Base-by-base conservation (phyloP, 2,113 vertebrate genomes). In the Lophotis ruficrista region DNA sequence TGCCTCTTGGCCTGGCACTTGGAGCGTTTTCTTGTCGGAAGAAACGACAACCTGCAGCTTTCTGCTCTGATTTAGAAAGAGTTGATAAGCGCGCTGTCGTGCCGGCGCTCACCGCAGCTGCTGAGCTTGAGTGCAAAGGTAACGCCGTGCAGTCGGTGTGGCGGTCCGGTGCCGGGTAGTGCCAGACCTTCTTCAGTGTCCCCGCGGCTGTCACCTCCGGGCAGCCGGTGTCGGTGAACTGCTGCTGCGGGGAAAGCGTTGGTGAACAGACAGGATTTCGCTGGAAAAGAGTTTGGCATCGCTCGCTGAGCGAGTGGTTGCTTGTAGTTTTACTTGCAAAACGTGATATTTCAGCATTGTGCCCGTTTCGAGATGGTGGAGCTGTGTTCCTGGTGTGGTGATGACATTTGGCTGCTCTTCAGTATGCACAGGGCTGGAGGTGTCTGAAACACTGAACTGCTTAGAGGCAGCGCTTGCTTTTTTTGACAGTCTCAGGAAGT, bases 291-390 rank as follows among this genome's bases (percentile, higher is more conserved):
- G 66, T 71, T 75, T 10, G 47, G 24, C 41, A 5, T 48, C 19
- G 0, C 25, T 60, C 9, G 1, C 23, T 3, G 4, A 38, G 14
- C 7, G 45, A 22, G 15, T 2, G 51, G 3, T 28, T 37, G 18
- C 24, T 47, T 4, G 7, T 50, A 48, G 27, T 54, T 87, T 51
- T 43, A 8, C 27, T n/a, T n/a, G 56, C 21, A 15, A 19, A 43
- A 38, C 16, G 8, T 2, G 30, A 0, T 31, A 0, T 21, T 72
- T 53, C 10, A 1, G 51, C 24, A 5, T 20, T 25, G n/a, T 16
- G 77, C 12, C 51, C 2, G 0, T 41, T 53, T 14, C 2, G 65
- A 12, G 48, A 3, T 22, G 51, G 0, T 4, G 24, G 57, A 18
- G 54, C 19, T 6, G 56, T 14, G 45, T 22, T 64, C 20, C 20